A percentile compares a stretch with the other conserved stretches of the same genome.
Evolutionary conservation across 2,888 invertebrate species (phyloP).

Genomic region (Agrochola macilenta): DNA sequence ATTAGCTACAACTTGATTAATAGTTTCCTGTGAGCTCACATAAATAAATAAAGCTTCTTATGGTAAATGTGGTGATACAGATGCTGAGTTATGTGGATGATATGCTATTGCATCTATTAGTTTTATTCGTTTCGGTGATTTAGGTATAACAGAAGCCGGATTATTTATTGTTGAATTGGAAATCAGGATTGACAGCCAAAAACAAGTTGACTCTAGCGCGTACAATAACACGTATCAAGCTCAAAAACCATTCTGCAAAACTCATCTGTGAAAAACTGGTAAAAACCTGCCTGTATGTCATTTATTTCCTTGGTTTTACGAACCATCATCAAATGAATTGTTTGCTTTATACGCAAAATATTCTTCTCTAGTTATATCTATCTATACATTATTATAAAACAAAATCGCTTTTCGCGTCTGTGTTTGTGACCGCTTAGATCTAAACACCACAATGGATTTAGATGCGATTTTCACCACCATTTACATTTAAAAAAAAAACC

Average conservation of each 20-base stretch:
- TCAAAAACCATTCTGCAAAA: background rate
- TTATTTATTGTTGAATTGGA: slow-evolving; percentile 11
- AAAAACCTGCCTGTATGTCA: too few relatives aligned
- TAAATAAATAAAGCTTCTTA: slow-evolving; percentile 29
- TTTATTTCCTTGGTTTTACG: background rate
- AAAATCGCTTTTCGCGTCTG: background rate
- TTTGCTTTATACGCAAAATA: background rate
- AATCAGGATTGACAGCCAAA: background rate
- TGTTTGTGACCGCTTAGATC: background rate
- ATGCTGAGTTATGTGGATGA: slow-evolving; percentile 28
- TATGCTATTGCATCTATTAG: slow-evolving; percentile 7
- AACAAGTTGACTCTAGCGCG: background rate
- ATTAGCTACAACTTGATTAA: slow-evolving; percentile 58
- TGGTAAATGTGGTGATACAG: slow-evolving; percentile 9
- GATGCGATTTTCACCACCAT: too few relatives aligned
- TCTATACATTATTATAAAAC: background rate
- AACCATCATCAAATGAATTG: background rate
- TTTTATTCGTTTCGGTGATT: slow-evolving; percentile 33
- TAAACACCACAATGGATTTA: background rate
- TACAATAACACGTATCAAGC: background rate
- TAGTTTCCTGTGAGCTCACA: slow-evolving; percentile 41
- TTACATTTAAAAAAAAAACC: background rate
- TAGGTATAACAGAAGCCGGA: slow-evolving; percentile 9
- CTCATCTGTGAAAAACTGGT: background rate
- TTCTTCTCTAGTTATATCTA: background rate